Conservation (phyloP, 2,113 vertebrate species). For the Origma solitaria region DNA sequence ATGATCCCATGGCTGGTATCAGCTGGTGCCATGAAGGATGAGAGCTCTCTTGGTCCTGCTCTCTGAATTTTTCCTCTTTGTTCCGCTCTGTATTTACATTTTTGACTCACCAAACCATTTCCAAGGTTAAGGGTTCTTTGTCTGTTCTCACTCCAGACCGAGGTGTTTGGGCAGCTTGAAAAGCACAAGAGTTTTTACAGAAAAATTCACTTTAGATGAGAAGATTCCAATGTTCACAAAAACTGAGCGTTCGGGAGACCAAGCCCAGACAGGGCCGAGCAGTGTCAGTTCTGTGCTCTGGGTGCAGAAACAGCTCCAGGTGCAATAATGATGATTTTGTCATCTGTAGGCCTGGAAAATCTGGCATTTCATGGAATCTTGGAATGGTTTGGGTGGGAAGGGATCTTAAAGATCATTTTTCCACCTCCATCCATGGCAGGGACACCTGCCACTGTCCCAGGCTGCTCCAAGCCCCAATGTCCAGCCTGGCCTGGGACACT, state of each 20-base stretch:
- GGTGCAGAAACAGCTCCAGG: neutral
- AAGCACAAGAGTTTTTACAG: neutral
- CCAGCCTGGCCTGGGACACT: neutral
- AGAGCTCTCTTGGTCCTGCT: neutral
- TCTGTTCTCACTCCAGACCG: neutral
- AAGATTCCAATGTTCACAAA: neutral
- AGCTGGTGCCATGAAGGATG: neutral
- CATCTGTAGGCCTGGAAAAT: neutral
- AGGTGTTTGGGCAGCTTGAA: neutral
- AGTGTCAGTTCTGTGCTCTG: too few species aligned
- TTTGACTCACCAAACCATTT: neutral
- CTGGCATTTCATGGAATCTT: neutral
- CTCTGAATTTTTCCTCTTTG: neutral
- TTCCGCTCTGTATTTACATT: neutral
- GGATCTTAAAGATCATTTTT: too few species aligned
- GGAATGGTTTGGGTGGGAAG: neutral
- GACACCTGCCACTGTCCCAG: neutral
- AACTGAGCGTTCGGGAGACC: neutral
- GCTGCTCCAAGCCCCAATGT: rapidly evolving
- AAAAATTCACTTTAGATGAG: neutral
- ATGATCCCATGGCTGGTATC: neutral
- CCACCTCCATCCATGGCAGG: neutral
- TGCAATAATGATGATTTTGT: neutral
- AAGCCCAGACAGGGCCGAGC: neutral
- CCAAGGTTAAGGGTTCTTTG: neutral